These are phyloP conservation scores for Chaetops frenatus DNA, from an alignment of 2,113 vertebrate genomes.

Conservation along the genomic window DNA sequence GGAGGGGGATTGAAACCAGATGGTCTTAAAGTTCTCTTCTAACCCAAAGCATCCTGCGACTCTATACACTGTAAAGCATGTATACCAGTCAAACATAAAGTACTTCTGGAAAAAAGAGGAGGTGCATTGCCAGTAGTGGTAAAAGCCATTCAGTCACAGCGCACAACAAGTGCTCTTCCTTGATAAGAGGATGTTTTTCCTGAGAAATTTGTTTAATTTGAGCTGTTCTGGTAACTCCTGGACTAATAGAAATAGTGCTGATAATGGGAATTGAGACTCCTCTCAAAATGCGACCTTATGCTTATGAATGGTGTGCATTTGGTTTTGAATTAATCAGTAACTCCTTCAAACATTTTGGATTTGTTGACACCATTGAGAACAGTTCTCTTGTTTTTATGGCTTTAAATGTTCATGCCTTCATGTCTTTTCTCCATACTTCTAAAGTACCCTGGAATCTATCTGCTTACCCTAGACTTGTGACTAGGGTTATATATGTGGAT, in stretches of 20 bases:
- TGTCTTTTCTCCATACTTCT: background rate
- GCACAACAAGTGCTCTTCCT: background rate
- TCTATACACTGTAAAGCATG: fast-evolving
- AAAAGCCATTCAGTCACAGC: background rate
- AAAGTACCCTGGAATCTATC: background rate
- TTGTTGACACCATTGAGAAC: background rate
- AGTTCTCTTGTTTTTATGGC: background rate
- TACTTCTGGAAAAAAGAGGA: background rate
- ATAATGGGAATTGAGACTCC: background rate
- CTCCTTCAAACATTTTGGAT: background rate
- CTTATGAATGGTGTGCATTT: background rate
- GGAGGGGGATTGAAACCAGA: no score
- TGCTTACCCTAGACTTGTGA: background rate
- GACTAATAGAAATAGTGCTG: background rate
- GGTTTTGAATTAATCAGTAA: background rate
- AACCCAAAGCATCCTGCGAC: background rate
- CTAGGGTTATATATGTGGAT: background rate
- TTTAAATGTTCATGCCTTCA: background rate
- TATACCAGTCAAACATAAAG: background rate
- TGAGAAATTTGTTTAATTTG: background rate
- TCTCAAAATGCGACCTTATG: background rate
- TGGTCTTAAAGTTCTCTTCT: background rate
- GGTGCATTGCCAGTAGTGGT: background rate
- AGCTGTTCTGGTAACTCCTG: background rate
- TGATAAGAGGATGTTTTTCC: background rate